Conservation (phyloP, 2,797 vertebrate species). For the Enteromius mattozi region DNA sequence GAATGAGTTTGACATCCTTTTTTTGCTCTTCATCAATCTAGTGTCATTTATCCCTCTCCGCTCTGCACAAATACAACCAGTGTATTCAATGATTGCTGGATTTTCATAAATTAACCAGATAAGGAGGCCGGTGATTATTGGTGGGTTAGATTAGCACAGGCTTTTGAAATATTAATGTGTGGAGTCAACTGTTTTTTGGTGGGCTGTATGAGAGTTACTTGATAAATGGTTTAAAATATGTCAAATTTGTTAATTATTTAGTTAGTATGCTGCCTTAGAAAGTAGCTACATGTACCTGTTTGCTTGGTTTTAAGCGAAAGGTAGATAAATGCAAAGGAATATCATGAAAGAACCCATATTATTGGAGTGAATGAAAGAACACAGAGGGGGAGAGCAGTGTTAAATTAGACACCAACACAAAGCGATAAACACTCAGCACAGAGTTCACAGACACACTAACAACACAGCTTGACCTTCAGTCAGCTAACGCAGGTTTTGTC, state of each 20-base stretch:
- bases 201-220: slow-evolving; percentile 2
- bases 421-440: not conserved
- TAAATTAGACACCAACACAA: slow-evolving; percentile 14
- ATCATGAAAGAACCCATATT: slow-evolving; percentile 9
- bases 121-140: not conserved
- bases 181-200: not conserved
- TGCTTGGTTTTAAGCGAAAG: not conserved
- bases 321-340: not conserved
- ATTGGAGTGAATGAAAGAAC: slow-evolving; percentile 22
- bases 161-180: slow-evolving; percentile 33
- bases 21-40: slow-evolving; percentile 27
- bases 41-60: slow-evolving; percentile 33
- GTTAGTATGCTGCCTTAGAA: not conserved
- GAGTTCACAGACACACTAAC: not conserved
- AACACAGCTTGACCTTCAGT: slow-evolving; percentile 5
- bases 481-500: not conserved
- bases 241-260: not conserved
- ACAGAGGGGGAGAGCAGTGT: slow-evolving; percentile 1
- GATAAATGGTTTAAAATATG: slow-evolving; percentile 4
- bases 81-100: slow-evolving; percentile 38
- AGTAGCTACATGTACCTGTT: not conserved
- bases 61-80: slow-evolving; percentile 12
- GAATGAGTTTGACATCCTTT: slow-evolving; percentile 26
- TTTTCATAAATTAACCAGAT: slow-evolving; percentile 46
- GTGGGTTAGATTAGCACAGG: slow-evolving; percentile 6